phyloP scores from a whole-genome alignment of 1,140 invertebrate genomes.

The Drosophila prosaltans region DNA sequence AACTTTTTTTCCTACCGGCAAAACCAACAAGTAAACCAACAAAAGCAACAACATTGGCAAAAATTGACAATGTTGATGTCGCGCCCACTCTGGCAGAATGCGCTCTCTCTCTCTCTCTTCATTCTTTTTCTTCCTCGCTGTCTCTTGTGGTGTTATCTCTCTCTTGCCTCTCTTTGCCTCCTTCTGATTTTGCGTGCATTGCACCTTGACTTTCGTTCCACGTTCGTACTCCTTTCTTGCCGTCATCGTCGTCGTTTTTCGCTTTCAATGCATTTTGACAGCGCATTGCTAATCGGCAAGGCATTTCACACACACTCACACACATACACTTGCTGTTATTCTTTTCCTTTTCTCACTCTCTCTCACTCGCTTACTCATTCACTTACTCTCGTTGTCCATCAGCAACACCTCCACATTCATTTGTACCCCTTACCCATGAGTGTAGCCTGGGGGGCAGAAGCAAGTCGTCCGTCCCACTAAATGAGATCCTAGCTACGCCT shows the following conservation, averaged over 20 bases:
- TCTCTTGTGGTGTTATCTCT: conserved; percentile 13
- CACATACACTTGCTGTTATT: conserved; percentile 2
- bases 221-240: conserved; percentile 10
- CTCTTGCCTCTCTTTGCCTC: conserved; percentile 11
- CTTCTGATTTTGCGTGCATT: conserved; percentile 62
- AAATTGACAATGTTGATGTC: conserved; percentile 44
- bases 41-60: conserved; percentile 7
- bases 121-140: conserved; percentile 14
- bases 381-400: not conserved
- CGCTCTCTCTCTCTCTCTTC: not conserved
- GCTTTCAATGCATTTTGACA: conserved; percentile 77
- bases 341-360: not conserved
- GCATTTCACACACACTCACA: conserved; percentile 59
- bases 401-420: conserved; percentile 18
- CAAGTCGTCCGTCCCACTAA: no score
- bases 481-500: no score
- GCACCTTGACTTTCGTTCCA: conserved; percentile 67
- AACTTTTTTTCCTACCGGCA: conserved; percentile 34
- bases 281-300: conserved; percentile 70
- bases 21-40: conserved; percentile 12
- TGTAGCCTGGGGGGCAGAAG: no score
- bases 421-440: not conserved
- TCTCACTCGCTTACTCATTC: not conserved
- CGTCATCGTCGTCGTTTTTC: conserved; percentile 28
- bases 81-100: conserved; percentile 33